Evolutionary conservation across 2,888 invertebrate genomes (phyloP), one percentile per base, ranked within the genome.

Genomic region (Euclidia mi): DNA sequence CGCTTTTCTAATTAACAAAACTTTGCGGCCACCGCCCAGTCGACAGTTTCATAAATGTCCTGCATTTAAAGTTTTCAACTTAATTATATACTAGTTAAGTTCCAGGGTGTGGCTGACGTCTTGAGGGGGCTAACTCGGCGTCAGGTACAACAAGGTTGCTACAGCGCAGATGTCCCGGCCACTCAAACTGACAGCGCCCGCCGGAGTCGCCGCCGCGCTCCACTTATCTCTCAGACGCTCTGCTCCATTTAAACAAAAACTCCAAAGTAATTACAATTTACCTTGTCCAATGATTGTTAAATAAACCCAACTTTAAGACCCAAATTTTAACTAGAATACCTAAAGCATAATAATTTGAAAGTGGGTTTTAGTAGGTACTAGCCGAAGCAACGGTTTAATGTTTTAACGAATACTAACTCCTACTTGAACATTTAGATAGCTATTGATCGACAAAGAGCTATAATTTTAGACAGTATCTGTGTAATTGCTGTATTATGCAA

Each of bases 1-100:
- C 79, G 78, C 76, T 76, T 76, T 82, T 87, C 85, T 90, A 90
- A 91, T 90, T 91, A 89, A 89, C 89, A 81, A 88, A 92, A 91
- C 83, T 91, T 92, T 86, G 78, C 70, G 82, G 78, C 72, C 72
- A 60, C 67, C 78, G 71, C 71, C 75, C 67, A 75, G 78, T 77
- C 79, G 60, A 64, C 82, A 65, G 78, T 85, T 86, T 85, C 85
- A 84, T 84, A 83, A 87, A 86, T 81, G 85, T 82, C 75, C 76
- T 72, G 78, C 74, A 81, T 86, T 86, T 81, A 83, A 88, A 89
- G 82, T 87, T 86, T 72, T 58, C 73, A 80, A 84, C 81, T 80
- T 79, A 79, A 76, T 78, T 71, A 83, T 76, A 77, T 70, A 70
- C 56, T 45, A 57, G 48, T 60, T 46, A 56, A 59, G 42, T 73